Conservation (phyloP, 2,797 vertebrate species). For the Fistularia commersonii region DNA sequence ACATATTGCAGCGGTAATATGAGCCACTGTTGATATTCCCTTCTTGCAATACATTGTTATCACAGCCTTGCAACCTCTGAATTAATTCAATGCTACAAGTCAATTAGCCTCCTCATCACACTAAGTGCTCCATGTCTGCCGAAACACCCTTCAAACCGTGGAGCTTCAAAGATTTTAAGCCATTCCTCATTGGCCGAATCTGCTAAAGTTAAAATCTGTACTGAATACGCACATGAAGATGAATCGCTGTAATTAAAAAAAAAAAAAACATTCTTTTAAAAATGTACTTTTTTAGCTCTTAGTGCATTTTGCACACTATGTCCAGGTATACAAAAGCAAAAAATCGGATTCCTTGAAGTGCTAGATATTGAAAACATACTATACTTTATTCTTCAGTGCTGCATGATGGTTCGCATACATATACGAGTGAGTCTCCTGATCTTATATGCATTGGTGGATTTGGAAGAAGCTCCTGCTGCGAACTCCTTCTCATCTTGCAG, state of each 20-base stretch:
- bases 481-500: constrained; percentile 28
- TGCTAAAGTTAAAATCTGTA: constrained; percentile 3
- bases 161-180: constrained; percentile 22
- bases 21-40: constrained; percentile 57
- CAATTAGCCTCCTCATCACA: constrained; percentile 58
- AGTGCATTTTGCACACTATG: no score
- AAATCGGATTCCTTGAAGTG: no score
- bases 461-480: constrained; percentile 30
- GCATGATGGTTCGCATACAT: constrained; percentile 12
- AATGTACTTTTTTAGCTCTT: no score
- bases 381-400: constrained; percentile 8
- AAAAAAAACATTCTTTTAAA: no score
- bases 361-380: no score
- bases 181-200: constrained; percentile 7
- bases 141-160: constrained; percentile 37
- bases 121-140: constrained; percentile 33
- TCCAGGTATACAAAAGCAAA: no score
- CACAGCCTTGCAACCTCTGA: constrained; percentile 64
- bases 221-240: neutral
- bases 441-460: constrained; percentile 24
- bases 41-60: constrained; percentile 66
- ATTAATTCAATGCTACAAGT: constrained; percentile 70
- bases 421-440: constrained; percentile 22
- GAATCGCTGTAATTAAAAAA: no score
- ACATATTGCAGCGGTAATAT: constrained; percentile 63